These are phyloP conservation scores for Falco punctatus DNA, from an alignment of 2,113 vertebrate genomes.

Conservation along the genomic window DNA sequence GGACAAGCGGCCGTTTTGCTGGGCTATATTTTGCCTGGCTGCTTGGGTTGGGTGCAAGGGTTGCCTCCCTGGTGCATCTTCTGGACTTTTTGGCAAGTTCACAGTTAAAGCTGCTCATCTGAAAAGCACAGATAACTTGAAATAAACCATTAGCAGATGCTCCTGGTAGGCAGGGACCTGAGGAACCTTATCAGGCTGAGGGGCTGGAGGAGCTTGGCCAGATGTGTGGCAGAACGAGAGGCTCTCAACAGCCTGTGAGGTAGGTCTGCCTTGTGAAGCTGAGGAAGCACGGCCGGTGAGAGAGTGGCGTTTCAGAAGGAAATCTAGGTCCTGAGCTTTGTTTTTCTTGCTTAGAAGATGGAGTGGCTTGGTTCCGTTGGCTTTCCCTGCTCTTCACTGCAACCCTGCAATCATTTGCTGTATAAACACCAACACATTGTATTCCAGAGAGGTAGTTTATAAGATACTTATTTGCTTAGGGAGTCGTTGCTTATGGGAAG, in stretches of 20 bases:
- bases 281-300: neutral
- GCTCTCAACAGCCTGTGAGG: rapidly evolving
- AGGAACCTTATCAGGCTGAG: neutral
- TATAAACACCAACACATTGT: neutral
- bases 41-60: neutral
- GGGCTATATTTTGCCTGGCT: rapidly evolving
- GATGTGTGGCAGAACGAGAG: rapidly evolving
- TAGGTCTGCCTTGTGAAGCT: neutral
- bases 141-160: neutral
- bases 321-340: neutral
- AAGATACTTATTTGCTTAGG: neutral
- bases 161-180: rapidly evolving
- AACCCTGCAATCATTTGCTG: neutral
- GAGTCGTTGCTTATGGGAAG: neutral
- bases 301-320: neutral
- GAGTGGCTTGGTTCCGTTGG: neutral
- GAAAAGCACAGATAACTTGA: neutral
- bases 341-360: neutral
- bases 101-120: neutral
- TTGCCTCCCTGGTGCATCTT: neutral
- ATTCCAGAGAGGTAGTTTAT: neutral
- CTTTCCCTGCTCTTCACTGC: neutral
- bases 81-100: neutral
- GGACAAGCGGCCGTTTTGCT: neutral
- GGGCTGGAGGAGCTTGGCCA: neutral